These are phyloP conservation scores for Murina feae DNA, from an alignment of 2,113 vertebrate species.

Conservation along the genomic window DNA sequence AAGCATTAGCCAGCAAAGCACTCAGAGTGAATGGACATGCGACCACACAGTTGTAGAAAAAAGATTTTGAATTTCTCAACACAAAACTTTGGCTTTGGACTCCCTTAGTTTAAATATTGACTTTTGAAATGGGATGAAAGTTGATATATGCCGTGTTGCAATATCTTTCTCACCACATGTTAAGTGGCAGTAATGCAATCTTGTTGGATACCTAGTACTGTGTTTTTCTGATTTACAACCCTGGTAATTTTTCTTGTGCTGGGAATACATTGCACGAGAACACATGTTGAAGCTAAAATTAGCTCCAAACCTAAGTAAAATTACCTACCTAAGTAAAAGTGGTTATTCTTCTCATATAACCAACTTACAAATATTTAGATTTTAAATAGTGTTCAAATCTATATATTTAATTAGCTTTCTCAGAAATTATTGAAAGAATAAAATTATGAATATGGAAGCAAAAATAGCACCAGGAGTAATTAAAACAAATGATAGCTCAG, in stretches of 20 bases:
- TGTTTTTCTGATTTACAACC: slow-evolving; percentile 44
- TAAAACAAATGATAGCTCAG: not conserved
- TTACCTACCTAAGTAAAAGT: slow-evolving; percentile 32
- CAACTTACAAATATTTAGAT: slow-evolving; percentile 36
- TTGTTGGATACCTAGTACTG: slow-evolving; percentile 22
- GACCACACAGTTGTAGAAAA: not conserved
- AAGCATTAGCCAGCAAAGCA: not conserved
- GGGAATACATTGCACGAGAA: slow-evolving; percentile 4
- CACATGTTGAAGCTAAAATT: slow-evolving; percentile 44
- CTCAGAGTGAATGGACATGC: not conserved
- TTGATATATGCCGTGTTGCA: slow-evolving; percentile 36
- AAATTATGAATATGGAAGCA: not conserved
- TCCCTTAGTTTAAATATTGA: slow-evolving; percentile 60
- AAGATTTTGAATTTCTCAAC: slow-evolving; percentile 16
- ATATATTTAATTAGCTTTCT: slow-evolving; percentile 1
- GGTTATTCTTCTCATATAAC: slow-evolving; percentile 31
- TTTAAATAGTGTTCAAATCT: slow-evolving; percentile 26
- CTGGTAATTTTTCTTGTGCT: slow-evolving; percentile 60
- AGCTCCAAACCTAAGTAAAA: slow-evolving; percentile 20
- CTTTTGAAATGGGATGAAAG: slow-evolving; percentile 59
- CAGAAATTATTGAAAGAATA: not conserved
- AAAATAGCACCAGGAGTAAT: slow-evolving; percentile 1
- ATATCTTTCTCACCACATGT: slow-evolving; percentile 50
- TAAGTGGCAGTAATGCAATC: slow-evolving; percentile 23
- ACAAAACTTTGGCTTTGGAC: slow-evolving; percentile 34